phyloP scores from a whole-genome alignment of 64 coral and sea anemone species.

The Montipora cactus region DNA sequence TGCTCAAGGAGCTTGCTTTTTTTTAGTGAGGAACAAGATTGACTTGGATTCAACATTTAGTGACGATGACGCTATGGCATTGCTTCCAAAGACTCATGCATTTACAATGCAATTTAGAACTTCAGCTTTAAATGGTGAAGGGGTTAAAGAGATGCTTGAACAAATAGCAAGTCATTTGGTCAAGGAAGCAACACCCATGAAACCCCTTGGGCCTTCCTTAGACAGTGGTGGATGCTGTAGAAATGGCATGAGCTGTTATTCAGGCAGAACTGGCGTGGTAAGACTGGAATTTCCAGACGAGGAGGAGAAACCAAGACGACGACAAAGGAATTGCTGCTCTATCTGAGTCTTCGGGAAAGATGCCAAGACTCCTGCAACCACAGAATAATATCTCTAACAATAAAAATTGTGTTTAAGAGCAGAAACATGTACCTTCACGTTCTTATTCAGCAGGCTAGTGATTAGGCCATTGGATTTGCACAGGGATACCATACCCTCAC shows the following conservation, averaged over 20 bases:
- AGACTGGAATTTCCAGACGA: not conserved
- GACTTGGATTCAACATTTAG: conserved; percentile 12
- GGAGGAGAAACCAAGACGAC: not conserved
- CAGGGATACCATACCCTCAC: no score
- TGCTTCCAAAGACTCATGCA: not conserved
- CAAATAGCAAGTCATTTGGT: not conserved
- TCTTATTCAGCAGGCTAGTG: no score
- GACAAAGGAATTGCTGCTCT: not conserved
- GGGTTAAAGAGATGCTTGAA: not conserved
- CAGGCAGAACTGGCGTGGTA: not conserved
- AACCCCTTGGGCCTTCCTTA: not conserved
- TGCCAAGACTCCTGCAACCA: no score
- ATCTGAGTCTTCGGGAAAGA: not conserved
- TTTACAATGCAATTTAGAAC: conserved; percentile 13
- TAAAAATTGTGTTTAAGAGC: no score
- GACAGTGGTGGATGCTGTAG: not conserved
- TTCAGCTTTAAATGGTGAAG: conserved; percentile 10
- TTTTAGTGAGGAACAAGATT: conserved; percentile 38
- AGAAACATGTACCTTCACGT: no score
- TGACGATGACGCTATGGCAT: not conserved
- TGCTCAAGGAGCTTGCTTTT: conserved; percentile 16
- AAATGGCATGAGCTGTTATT: not conserved
- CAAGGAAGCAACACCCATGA: conserved; percentile 31
- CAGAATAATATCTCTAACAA: no score
- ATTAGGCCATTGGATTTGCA: no score